Evolutionary conservation across 2,888 invertebrate species (phyloP), one percentile per base, ranked within the genome.

Genomic region (Clistopyga incitator): DNA sequence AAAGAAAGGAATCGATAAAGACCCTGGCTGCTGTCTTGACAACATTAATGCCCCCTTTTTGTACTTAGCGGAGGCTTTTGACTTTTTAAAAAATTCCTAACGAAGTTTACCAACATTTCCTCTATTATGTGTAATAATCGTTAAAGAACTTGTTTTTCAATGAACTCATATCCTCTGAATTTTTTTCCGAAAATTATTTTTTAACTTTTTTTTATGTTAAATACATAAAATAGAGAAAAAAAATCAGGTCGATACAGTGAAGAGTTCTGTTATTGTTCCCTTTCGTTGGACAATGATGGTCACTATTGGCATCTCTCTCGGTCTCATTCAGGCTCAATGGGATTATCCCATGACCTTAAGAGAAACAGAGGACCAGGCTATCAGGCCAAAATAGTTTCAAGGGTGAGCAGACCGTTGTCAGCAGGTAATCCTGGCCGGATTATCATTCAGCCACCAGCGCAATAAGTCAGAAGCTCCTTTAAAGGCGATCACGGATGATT

Each of bases 401-500:
- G 82, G 76, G 71, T 76, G 29, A 56, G 74, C 70, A 78, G 80
- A 23, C 20, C 23, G 52, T 20, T 20, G 56, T 65, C 64, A 78
- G 72, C 23, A 65, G 50, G 20, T 54, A 50, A 68, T 79, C 52
- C 82, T 74, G 52, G 42, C 74, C 56, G 74, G 78, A 85, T 82
- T 78, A 85, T 75, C 79, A 78, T 79, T 81, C 54, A 71, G 54
- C 61, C 47, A 75, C 61, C 45, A 68, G 75, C 29, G 87, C 87
- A 87, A 89, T 90, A 89, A 89, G 82, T 90, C 89, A 89, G 74
- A 74, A 68, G 61, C 65, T 81, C 83, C 85, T 87, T 87, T 87
- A 87, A 81, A 84, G 85, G 77, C 86, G 89, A 88, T 88, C 88
- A 74, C 77, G 86, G 85, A 90, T 89, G 89, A 90, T 90, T 89